These are phyloP conservation scores for Anneissia japonica DNA, from an alignment of 35 echinoderm and acorn worm genomes.

Conservation along the genomic window DNA sequence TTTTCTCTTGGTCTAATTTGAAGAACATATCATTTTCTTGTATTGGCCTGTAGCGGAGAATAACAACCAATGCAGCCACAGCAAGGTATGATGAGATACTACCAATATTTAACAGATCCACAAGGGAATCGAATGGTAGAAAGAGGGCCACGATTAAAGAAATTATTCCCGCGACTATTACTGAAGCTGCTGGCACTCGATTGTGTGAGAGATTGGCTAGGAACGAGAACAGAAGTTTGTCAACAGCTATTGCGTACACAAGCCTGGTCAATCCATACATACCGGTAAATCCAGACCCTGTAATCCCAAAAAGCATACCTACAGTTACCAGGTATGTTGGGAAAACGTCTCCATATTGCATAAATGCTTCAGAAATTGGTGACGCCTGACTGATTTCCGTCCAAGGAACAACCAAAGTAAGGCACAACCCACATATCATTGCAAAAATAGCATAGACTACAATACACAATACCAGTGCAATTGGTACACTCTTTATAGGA, in stretches of 20 bases:
- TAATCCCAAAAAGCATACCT: constrained; percentile 42
- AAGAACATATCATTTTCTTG: not conserved
- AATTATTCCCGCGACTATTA: not conserved
- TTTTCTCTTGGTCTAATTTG: not conserved
- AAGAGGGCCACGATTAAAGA: constrained; percentile 13
- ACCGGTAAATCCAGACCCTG: not conserved
- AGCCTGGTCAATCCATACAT: constrained; percentile 21
- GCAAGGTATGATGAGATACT: constrained; percentile 4
- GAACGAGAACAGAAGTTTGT: constrained; percentile 39
- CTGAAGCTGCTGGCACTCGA: constrained; percentile 17
- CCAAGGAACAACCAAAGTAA: constrained; percentile 52
- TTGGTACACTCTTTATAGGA: constrained; percentile 23
- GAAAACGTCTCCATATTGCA: constrained; percentile 12
- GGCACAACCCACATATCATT: not conserved
- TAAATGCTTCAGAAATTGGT: constrained; percentile 34
- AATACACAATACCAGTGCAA: constrained; percentile 24
- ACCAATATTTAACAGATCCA: constrained; percentile 48
- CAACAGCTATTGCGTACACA: constrained; percentile 37
- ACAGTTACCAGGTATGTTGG: constrained; percentile 25
- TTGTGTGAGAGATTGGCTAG: constrained; percentile 14
- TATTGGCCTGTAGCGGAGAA: constrained; percentile 23
- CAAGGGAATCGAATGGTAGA: constrained; percentile 17
- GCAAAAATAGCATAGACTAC: constrained; percentile 2
- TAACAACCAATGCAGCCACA: constrained; percentile 19
- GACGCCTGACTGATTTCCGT: not conserved